Evolutionary conservation across 2,113 vertebrate genomes (phyloP).

Genomic region (Serilophus lunatus): DNA sequence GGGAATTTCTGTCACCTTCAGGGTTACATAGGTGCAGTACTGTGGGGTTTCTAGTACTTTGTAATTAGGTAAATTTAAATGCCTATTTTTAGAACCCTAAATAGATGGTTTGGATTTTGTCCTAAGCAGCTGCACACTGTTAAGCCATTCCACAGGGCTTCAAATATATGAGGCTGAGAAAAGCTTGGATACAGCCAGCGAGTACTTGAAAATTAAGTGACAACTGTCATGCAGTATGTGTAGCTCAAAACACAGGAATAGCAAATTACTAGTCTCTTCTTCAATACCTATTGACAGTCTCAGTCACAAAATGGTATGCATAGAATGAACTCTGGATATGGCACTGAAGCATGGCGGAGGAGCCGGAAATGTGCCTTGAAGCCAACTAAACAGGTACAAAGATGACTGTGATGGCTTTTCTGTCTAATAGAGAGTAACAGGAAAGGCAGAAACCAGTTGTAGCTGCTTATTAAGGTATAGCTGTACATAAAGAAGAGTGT

Average conservation of each 20-base stretch:
- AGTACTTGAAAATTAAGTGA: constrained; percentile 63
- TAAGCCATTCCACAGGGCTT: constrained; percentile 48
- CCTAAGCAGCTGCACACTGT: constrained; percentile 47
- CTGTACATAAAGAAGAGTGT: background rate
- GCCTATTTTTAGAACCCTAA: constrained; percentile 43
- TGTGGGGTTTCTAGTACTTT: constrained; percentile 19
- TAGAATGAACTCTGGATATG: background rate
- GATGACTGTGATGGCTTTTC: background rate
- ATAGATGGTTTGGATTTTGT: constrained; percentile 41
- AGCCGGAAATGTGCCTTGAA: background rate
- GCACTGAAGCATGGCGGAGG: background rate
- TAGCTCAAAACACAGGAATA: constrained; percentile 35
- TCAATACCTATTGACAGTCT: background rate
- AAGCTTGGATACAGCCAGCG: constrained; percentile 18
- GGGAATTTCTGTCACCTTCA: background rate
- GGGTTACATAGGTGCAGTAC: background rate
- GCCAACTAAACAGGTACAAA: background rate
- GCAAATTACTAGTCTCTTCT: constrained; percentile 38
- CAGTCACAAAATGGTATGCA: background rate
- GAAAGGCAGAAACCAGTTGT: background rate
- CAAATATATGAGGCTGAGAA: constrained; percentile 37
- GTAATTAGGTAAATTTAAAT: constrained; percentile 37
- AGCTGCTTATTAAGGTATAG: background rate
- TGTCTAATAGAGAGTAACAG: background rate
- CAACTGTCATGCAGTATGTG: background rate